A percentile compares a stretch with the other conserved stretches of the same genome.
Conservation (phyloP, 2,797 vertebrate genomes). For the Arctocebus calabarensis region DNA sequence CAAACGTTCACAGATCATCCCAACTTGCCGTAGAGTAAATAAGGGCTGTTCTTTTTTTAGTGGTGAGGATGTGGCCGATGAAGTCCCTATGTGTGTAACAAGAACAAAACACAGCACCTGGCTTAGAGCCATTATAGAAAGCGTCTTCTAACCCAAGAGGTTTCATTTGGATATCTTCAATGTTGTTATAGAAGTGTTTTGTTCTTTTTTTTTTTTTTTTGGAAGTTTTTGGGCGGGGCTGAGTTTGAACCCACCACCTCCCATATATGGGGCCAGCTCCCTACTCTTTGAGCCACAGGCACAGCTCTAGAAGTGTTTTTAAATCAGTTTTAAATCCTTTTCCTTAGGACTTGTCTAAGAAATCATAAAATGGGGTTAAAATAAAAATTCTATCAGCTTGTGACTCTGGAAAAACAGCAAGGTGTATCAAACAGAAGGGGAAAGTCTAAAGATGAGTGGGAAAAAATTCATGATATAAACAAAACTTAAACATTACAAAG, state of each 20-base stretch:
- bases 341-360: background rate
- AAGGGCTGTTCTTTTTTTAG: slow-evolving; percentile 97
- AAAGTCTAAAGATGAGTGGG: background rate
- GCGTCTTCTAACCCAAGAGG: background rate
- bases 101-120: slow-evolving; percentile 56
- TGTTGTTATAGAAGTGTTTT: slow-evolving; percentile 5
- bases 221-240: too few species aligned
- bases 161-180: slow-evolving; percentile 25
- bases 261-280: too few species aligned
- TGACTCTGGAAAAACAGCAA: background rate
- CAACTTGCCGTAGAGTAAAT: slow-evolving; percentile 97
- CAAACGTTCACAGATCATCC: slow-evolving; percentile 98
- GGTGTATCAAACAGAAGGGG: background rate
- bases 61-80: slow-evolving; percentile 92
- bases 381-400: background rate
- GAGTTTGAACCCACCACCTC: too few species aligned
- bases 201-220: too few species aligned
- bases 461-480: slow-evolving; percentile 31
- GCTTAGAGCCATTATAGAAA: slow-evolving; percentile 53
- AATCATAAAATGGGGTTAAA: slow-evolving; percentile 1
- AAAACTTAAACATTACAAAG: background rate
- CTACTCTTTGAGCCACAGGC: too few species aligned
- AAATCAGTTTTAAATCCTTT: background rate
- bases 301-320: background rate
- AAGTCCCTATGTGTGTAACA: slow-evolving; percentile 87